Evolutionary conservation across 2,113 vertebrate species (phyloP).

Genomic region (Labeo catla): DNA sequence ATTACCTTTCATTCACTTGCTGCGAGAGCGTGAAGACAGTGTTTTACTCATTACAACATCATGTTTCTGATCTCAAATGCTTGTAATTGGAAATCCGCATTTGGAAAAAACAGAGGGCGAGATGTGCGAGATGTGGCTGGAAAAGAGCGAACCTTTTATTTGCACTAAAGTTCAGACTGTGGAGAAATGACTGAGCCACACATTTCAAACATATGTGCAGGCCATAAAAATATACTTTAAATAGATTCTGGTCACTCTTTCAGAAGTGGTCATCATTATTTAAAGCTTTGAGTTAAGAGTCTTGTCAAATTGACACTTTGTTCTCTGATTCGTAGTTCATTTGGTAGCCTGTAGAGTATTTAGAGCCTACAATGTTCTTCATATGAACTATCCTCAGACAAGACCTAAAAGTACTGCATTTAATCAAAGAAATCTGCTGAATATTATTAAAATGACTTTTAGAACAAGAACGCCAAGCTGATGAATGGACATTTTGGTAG

Average conservation of each 20-base stretch:
- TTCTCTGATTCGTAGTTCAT: not conserved
- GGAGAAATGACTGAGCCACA: constrained; percentile 40
- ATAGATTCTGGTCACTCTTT: constrained; percentile 31
- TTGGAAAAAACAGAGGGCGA: constrained; percentile 60
- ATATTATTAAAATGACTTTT: not conserved
- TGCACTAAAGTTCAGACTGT: constrained; percentile 37
- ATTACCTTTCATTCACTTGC: constrained; percentile 59
- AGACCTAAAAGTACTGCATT: not conserved
- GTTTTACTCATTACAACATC: constrained; percentile 68
- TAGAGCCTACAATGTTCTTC: not conserved
- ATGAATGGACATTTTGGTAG: constrained; percentile 5
- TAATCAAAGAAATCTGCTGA: not conserved
- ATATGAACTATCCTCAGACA: not conserved
- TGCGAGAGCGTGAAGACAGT: constrained; percentile 53
- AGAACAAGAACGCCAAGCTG: not conserved
- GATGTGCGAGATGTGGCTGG: constrained; percentile 1
- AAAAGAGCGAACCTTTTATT: not conserved
- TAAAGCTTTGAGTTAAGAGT: constrained; percentile 4
- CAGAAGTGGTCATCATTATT: constrained; percentile 27
- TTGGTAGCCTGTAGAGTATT: not conserved
- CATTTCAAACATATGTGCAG: constrained; percentile 26
- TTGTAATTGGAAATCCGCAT: constrained; percentile 63
- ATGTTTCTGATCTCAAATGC: constrained; percentile 59
- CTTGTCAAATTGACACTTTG: not conserved
- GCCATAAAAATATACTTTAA: constrained; percentile 37